Conservation (phyloP, 2,797 vertebrate species). For the Brachyalestes nurse region DNA sequence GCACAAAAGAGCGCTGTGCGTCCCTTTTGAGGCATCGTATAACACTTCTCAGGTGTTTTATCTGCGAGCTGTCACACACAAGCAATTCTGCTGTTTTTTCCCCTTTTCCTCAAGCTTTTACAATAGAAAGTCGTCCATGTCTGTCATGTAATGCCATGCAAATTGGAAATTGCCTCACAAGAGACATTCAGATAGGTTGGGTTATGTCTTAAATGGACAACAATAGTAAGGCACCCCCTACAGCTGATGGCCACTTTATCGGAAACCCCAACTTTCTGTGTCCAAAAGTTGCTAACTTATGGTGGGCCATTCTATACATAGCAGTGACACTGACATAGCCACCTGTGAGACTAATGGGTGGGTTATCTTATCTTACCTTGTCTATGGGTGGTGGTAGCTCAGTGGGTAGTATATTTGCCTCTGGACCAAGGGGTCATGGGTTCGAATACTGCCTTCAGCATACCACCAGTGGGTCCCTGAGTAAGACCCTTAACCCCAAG, state of each 20-base stretch:
- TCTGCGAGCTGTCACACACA: conserved; percentile 8
- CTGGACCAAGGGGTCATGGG: too few relatives aligned
- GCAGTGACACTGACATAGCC: too few relatives aligned
- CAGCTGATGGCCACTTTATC: background rate
- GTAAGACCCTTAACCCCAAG: too few relatives aligned
- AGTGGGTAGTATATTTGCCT: too few relatives aligned
- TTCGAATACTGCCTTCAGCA: too few relatives aligned
- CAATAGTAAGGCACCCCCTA: background rate
- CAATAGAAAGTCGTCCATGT: background rate
- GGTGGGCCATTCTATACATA: too few relatives aligned
- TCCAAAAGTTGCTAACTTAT: background rate
- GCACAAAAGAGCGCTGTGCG: conserved; percentile 31
- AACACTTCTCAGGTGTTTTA: conserved; percentile 17
- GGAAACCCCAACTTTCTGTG: background rate
- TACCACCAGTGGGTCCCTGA: too few relatives aligned
- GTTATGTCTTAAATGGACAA: background rate
- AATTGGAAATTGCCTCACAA: background rate
- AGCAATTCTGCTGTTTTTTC: background rate
- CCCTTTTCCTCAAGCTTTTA: background rate
- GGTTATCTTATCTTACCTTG: too few relatives aligned
- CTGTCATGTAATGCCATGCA: too few relatives aligned
- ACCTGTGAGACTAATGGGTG: too few relatives aligned
- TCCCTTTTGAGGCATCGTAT: conserved; percentile 19
- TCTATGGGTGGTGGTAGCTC: too few relatives aligned
- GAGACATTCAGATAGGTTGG: background rate